A percentile compares a stretch with the other conserved stretches of the same genome.
phyloP scores from a whole-genome alignment of 2,113 vertebrate species.

The Odocoileus virginianus region DNA sequence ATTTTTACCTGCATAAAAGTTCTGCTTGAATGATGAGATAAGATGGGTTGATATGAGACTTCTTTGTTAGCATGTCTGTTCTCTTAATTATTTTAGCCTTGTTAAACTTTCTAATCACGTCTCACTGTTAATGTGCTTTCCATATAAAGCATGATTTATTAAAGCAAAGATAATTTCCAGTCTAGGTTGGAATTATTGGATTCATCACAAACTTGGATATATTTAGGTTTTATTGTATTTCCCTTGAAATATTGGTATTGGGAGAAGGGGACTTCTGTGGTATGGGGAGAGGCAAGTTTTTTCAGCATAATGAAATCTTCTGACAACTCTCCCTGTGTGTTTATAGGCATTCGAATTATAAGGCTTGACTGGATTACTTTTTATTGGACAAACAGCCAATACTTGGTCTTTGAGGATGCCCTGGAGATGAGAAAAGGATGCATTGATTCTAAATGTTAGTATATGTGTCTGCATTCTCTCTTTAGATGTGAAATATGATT shows the following conservation, averaged over 20 bases:
- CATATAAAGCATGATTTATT: constrained; percentile 3
- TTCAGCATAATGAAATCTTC: not conserved
- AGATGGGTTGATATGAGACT: not conserved
- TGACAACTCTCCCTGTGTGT: not conserved
- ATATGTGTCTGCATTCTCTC: not conserved
- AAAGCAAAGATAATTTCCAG: not conserved
- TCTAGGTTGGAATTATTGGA: not conserved
- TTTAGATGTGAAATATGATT: not conserved
- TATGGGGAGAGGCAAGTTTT: not conserved
- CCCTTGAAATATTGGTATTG: not conserved
- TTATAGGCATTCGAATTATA: not conserved
- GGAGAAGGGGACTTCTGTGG: not conserved
- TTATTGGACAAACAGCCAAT: not conserved
- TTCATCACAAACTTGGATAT: not conserved
- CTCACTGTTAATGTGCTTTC: constrained; percentile 4
- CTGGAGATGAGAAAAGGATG: not conserved
- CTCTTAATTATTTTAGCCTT: not conserved
- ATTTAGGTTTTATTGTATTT: not conserved
- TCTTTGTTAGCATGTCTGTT: not conserved
- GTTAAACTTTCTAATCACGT: not conserved
- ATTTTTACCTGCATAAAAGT: not conserved
- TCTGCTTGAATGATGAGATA: not conserved
- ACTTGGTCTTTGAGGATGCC: not conserved
- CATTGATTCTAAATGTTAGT: not conserved
- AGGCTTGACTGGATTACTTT: not conserved